Percentiles rank a stretch among this genome's conserved stretches.
phyloP scores from a whole-genome alignment of 2,113 vertebrate species.

The Ictalurus punctatus region DNA sequence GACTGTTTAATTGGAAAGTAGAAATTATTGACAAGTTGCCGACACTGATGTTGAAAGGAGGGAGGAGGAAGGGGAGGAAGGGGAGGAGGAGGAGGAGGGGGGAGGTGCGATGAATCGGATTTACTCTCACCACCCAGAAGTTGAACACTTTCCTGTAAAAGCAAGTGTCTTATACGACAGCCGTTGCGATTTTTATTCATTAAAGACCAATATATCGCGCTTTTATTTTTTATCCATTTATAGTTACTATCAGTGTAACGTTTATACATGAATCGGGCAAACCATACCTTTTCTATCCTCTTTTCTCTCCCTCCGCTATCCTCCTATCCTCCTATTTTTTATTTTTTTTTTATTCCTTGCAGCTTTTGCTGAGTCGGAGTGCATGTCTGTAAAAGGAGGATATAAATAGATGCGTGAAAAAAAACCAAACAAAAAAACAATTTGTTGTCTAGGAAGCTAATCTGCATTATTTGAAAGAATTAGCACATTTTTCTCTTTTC shows the following conservation, averaged over 20 bases:
- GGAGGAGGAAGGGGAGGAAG: background rate
- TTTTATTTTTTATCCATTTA: background rate
- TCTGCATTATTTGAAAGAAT: conserved; percentile 16
- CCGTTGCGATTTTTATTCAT: background rate
- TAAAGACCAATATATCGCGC: background rate
- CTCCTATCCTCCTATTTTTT: conserved; percentile 7
- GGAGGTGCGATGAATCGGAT: background rate
- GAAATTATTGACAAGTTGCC: background rate
- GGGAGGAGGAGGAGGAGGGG: background rate
- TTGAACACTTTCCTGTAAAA: background rate
- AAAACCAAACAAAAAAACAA: background rate
- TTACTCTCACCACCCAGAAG: background rate
- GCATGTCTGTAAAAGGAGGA: background rate
- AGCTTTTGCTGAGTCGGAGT: conserved; percentile 41
- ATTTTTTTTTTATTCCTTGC: background rate
- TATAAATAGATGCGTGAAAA: background rate
- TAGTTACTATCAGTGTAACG: no score
- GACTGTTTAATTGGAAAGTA: background rate
- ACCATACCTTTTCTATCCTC: background rate
- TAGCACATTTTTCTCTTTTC: background rate
- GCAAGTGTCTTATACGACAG: background rate
- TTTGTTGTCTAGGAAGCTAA: background rate
- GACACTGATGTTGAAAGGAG: background rate
- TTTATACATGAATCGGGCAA: conserved; percentile 19
- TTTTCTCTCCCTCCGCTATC: background rate